These are phyloP conservation scores for Leucoraja ocellata DNA, from an alignment of 2,797 vertebrate genomes.

Conservation along the genomic window DNA sequence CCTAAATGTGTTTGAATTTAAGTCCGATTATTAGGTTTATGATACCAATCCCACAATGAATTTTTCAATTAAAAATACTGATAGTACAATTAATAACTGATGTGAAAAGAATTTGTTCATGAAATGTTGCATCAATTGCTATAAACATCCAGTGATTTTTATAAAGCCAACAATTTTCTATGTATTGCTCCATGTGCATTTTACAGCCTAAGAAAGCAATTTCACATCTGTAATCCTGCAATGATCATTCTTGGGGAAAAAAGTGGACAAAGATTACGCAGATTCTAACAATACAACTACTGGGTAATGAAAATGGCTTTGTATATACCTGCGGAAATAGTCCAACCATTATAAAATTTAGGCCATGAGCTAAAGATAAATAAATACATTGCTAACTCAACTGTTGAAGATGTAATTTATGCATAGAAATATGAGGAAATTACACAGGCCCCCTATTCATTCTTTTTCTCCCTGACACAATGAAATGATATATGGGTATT, in stretches of 20 bases:
- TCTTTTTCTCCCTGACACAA: not conserved
- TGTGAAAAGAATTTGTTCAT: not conserved
- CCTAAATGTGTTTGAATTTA: not conserved
- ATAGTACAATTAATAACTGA: not conserved
- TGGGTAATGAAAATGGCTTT: not conserved
- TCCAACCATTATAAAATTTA: not conserved
- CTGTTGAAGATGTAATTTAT: conserved; percentile 20
- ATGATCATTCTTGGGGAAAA: not conserved
- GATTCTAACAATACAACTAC: not conserved
- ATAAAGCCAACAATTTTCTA: not conserved
- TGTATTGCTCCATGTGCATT: not conserved
- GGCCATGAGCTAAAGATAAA: not conserved
- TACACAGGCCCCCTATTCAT: not conserved
- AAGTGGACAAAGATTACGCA: not conserved
- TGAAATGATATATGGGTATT: conserved; percentile 8
- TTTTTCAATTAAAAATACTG: not conserved
- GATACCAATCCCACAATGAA: not conserved
- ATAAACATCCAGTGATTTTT: not conserved
- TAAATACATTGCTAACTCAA: not conserved
- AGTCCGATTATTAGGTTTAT: not conserved
- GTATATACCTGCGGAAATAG: not conserved
- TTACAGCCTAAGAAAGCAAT: too few species aligned
- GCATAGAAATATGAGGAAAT: not conserved
- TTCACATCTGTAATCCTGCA: not conserved
- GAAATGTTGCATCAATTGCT: not conserved